Evolutionary conservation across 2,113 vertebrate genomes (phyloP).

Genomic region (Aramus guarauna): DNA sequence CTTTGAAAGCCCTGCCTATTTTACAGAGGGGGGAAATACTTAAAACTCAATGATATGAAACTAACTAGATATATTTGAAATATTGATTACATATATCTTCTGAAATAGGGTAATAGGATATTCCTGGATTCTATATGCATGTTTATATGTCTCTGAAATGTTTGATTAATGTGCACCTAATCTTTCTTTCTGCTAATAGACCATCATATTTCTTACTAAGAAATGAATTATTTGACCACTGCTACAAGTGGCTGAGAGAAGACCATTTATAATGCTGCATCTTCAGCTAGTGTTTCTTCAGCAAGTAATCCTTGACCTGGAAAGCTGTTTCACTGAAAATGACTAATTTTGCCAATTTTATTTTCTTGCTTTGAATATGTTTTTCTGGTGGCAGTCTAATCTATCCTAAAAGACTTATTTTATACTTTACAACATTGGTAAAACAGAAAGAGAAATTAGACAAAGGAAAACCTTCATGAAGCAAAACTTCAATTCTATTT

Average conservation of each 20-base stretch:
- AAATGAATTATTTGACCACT: constrained; percentile 59
- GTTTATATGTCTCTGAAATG: constrained; percentile 44
- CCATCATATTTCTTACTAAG: constrained; percentile 68
- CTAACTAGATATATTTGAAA: constrained; percentile 39
- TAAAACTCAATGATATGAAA: constrained; percentile 17
- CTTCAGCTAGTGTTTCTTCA: constrained; percentile 47
- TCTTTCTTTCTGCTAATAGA: constrained; percentile 71
- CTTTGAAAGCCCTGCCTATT: neutral
- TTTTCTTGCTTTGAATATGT: constrained; percentile 61
- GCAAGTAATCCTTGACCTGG: constrained; percentile 60
- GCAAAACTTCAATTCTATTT: neutral
- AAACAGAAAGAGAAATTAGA: neutral
- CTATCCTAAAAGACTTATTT: constrained; percentile 40
- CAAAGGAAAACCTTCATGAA: neutral
- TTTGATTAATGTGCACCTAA: constrained; percentile 72
- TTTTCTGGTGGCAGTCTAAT: constrained; percentile 53
- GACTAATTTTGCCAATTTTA: constrained; percentile 62
- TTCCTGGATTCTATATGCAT: constrained; percentile 23
- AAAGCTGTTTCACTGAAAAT: constrained; percentile 54
- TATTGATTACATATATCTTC: constrained; percentile 56
- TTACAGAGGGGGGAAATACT: neutral
- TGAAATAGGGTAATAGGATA: neutral
- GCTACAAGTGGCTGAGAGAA: constrained; percentile 62
- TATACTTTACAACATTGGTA: neutral
- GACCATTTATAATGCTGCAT: constrained; percentile 66